Evolutionary conservation across 2,113 vertebrate species (phyloP).

Genomic region (Paralichthys olivaceus): DNA sequence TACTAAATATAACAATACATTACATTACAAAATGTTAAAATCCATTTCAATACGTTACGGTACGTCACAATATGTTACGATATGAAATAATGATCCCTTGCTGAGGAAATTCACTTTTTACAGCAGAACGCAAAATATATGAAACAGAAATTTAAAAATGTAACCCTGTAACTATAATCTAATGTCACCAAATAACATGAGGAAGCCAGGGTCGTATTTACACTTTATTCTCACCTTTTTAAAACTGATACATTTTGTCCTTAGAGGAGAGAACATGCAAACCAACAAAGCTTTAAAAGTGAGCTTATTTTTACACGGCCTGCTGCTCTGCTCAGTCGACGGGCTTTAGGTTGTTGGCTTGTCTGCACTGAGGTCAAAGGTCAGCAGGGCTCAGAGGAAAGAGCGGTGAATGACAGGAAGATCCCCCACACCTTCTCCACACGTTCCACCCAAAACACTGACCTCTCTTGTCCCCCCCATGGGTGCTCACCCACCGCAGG

Average conservation of each 20-base stretch:
- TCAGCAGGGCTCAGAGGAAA: conserved; percentile 69
- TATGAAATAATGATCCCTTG: too few relatives aligned
- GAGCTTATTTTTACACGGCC: conserved; percentile 17
- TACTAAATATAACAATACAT: too few relatives aligned
- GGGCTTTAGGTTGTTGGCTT: conserved; percentile 45
- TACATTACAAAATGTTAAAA: too few relatives aligned
- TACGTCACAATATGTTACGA: too few relatives aligned
- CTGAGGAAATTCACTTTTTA: too few relatives aligned
- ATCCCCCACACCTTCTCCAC: conserved; percentile 77
- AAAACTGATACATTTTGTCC: too few relatives aligned
- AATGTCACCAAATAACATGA: too few relatives aligned
- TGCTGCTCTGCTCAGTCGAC: conserved; percentile 6
- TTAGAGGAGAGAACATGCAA: not conserved
- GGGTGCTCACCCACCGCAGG: conserved; percentile 77
- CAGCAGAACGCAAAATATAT: too few relatives aligned
- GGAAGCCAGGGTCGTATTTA: not conserved
- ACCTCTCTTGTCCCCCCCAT: conserved; percentile 77
- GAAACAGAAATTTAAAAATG: too few relatives aligned
- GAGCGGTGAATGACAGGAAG: conserved; percentile 81
- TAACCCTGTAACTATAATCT: too few relatives aligned
- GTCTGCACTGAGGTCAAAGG: conserved; percentile 64
- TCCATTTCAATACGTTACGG: too few relatives aligned
- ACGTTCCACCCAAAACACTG: conserved; percentile 80
- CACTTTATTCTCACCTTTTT: not conserved
- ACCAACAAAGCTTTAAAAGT: conserved; percentile 1